Evolutionary conservation across 64 coral and sea anemone species (phyloP), one percentile per base, ranked within the genome.

Genomic region (Montipora efflorescens): DNA sequence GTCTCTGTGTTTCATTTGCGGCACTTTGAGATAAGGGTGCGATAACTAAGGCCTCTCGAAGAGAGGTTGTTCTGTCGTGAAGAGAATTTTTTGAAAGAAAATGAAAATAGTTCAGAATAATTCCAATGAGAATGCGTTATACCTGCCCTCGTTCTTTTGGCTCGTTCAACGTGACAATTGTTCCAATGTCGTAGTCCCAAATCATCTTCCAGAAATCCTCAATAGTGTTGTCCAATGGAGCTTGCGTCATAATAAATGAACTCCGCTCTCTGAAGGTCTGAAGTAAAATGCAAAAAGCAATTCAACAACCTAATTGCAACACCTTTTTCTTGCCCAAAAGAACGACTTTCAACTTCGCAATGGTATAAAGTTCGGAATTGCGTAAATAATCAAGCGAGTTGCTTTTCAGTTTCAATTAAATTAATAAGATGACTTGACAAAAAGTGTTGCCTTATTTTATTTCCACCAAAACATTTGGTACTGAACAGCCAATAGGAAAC

Each of bases 141-240:
- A 96, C 95, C 95, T 72, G 84, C 25, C 79, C 83, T 15, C 59
- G 47, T 48, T 96, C 91, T 19, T 87, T 61, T 18, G 90, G 70
- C 5, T 47, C 55, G 86, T 98, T 98, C 45, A 98, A 75, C 96
- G 95, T 98, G 19, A 98, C 96, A 47, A 98, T 47, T 19, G 90
- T 89, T 12, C 96, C 96, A 81, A 98, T 77, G 6, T 88, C 67
- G 72, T 98, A 95, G 50, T 95, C 87, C 72, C 70, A 92, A 5
- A 95, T 47, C 96, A 98, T 95, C 3, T 69, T 59, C 96, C 96
- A 98, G 72, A 98, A 98, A 59, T 98, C 93, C 55, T 77, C 93
- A 69, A 95, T 92, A 1, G 96, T 98, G 78, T 95, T 74, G 3
- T 75, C 21, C 44, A 95, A 51, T 15, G 96, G 96, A 7, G 96